phyloP scores from a whole-genome alignment of 2,113 vertebrate genomes.

The Lepus europaeus region DNA sequence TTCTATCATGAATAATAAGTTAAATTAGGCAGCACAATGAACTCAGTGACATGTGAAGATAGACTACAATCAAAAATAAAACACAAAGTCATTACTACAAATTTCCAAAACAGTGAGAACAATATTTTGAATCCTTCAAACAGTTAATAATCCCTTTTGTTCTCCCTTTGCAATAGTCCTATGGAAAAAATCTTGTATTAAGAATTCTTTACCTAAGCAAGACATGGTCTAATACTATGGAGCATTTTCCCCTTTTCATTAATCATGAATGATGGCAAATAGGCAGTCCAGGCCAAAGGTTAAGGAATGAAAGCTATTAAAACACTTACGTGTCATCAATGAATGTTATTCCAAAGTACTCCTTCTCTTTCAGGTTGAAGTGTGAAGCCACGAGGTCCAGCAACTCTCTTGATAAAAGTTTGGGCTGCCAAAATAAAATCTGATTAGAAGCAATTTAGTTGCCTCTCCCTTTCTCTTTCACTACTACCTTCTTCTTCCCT shows the following conservation, averaged over 20 bases:
- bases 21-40: neutral
- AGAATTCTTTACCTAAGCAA: slow-evolving; percentile 2
- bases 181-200: neutral
- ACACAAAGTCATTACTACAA: neutral
- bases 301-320: neutral
- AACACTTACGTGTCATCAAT: slow-evolving; percentile 95
- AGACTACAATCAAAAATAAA: neutral
- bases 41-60: neutral
- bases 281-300: neutral
- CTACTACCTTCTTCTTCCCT: neutral
- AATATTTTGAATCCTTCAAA: slow-evolving; percentile 10
- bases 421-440: slow-evolving; percentile 90
- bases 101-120: neutral
- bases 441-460: slow-evolving; percentile 16
- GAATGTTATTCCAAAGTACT: slow-evolving; percentile 97
- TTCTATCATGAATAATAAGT: neutral
- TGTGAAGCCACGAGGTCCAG: slow-evolving; percentile 97
- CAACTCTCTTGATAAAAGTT: slow-evolving; percentile 96
- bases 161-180: neutral
- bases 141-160: neutral
- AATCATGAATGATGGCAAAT: neutral
- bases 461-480: neutral
- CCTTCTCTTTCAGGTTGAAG: slow-evolving; percentile 99
- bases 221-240: neutral
- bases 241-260: neutral